Percentiles rank a stretch among this genome's conserved stretches.
These are phyloP conservation scores for Brachyptera risi DNA, from an alignment of 2,888 invertebrate genomes.

Conservation along the genomic window DNA sequence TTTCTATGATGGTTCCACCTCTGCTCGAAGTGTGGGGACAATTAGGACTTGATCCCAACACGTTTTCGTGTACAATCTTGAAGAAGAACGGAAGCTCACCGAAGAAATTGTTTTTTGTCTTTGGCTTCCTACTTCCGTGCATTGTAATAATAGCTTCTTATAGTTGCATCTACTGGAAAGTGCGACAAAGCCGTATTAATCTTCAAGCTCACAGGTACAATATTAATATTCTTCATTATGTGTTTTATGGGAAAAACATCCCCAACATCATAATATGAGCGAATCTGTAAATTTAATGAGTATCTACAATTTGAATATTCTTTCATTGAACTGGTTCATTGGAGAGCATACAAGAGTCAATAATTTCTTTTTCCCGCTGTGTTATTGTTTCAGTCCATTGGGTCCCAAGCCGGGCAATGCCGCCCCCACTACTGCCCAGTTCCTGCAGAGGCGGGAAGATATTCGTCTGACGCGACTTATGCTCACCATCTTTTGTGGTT, in stretches of 20 bases:
- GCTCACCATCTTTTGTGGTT: conserved; percentile 83
- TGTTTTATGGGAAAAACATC: background rate
- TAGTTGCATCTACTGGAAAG: conserved; percentile 79
- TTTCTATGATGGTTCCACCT: conserved; percentile 72
- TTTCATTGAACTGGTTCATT: too few relatives aligned
- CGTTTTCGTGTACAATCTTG: conserved; percentile 87
- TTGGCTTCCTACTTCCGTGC: conserved; percentile 81
- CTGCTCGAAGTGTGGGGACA: conserved; percentile 79
- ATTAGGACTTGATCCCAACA: conserved; percentile 70
- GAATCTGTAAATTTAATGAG: too few relatives aligned
- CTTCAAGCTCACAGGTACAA: conserved; percentile 67
- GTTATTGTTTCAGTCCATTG: too few relatives aligned
- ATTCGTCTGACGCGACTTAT: conserved; percentile 78
- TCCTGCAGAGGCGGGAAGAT: conserved; percentile 59
- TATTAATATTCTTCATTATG: too few relatives aligned
- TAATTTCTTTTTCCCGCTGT: too few relatives aligned
- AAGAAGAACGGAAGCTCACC: conserved; percentile 73
- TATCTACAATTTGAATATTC: too few relatives aligned
- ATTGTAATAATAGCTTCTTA: conserved; percentile 80
- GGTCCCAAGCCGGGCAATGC: background rate
- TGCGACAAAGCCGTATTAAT: conserved; percentile 67
- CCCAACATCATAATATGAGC: too few relatives aligned
- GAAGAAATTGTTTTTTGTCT: conserved; percentile 76
- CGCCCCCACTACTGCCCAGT: conserved; percentile 10
- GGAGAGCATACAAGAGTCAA: too few relatives aligned